Conservation (phyloP, 2,888 invertebrate species). For the Lochmaea crataegi region DNA sequence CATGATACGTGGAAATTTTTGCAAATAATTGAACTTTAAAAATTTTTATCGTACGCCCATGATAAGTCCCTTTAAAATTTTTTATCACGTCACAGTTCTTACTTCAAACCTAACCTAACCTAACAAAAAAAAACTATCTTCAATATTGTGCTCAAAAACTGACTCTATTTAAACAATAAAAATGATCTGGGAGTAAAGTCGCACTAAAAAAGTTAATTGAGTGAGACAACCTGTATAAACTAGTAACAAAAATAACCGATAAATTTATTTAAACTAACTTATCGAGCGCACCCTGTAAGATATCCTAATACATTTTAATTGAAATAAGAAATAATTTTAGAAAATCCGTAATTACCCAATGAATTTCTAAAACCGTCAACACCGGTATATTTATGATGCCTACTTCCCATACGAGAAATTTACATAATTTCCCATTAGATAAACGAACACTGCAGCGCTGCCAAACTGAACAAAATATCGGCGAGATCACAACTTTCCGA, state of each 20-base stretch:
- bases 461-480: neutral
- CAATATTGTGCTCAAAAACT: too few relatives aligned
- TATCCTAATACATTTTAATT: neutral
- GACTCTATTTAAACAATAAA: too few relatives aligned
- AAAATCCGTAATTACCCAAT: neutral
- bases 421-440: constrained; percentile 28
- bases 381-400: constrained; percentile 5
- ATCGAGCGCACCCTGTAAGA: neutral
- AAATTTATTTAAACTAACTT: neutral
- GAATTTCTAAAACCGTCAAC: constrained; percentile 13
- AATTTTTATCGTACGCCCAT: too few relatives aligned
- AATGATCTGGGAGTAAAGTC: too few relatives aligned
- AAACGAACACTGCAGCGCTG: constrained; percentile 22
- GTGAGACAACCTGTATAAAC: constrained; percentile 6
- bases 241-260: too few relatives aligned
- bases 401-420: constrained; percentile 25
- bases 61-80: too few relatives aligned
- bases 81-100: too few relatives aligned
- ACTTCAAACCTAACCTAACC: too few relatives aligned
- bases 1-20: too few relatives aligned
- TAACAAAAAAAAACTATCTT: too few relatives aligned
- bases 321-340: constrained; percentile 9
- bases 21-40: too few relatives aligned
- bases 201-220: too few relatives aligned
- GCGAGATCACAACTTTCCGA: neutral